These are phyloP conservation scores for Actinopyga echinites DNA, from an alignment of 53 echinoderm and acorn worm genomes.

Conservation along the genomic window DNA sequence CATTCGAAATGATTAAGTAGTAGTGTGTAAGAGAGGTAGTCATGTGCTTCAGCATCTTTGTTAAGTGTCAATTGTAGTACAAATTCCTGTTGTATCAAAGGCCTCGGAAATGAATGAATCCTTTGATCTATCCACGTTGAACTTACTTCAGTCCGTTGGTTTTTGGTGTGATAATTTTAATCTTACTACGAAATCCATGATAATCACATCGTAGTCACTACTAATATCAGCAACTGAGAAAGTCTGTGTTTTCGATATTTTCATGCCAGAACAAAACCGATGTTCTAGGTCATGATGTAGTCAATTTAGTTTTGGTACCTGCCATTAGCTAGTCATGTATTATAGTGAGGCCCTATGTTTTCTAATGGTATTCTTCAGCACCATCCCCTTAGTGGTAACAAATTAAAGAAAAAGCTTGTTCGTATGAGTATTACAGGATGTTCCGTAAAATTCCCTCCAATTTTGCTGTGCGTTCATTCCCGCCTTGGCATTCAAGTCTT, in stretches of 20 bases:
- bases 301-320: too few relatives aligned
- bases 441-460: background rate
- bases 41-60: too few relatives aligned
- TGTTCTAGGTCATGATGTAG: too few relatives aligned
- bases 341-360: too few relatives aligned
- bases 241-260: background rate
- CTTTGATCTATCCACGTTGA: slow-evolving; percentile 16
- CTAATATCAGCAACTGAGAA: background rate
- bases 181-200: background rate
- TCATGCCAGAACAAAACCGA: background rate
- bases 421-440: background rate
- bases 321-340: too few relatives aligned
- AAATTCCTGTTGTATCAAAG: background rate
- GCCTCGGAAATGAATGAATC: background rate
- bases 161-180: background rate
- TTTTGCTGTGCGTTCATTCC: background rate
- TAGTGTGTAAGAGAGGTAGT: too few relatives aligned
- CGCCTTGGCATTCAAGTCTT: background rate
- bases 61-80: too few relatives aligned
- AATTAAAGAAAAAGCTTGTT: background rate
- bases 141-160: background rate
- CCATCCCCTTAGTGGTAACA: background rate
- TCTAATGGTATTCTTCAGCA: background rate
- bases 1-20: too few relatives aligned
- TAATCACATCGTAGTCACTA: background rate